These are phyloP conservation scores for Melanerpes formicivorus DNA, from an alignment of 2,113 vertebrate genomes.

Conservation along the genomic window DNA sequence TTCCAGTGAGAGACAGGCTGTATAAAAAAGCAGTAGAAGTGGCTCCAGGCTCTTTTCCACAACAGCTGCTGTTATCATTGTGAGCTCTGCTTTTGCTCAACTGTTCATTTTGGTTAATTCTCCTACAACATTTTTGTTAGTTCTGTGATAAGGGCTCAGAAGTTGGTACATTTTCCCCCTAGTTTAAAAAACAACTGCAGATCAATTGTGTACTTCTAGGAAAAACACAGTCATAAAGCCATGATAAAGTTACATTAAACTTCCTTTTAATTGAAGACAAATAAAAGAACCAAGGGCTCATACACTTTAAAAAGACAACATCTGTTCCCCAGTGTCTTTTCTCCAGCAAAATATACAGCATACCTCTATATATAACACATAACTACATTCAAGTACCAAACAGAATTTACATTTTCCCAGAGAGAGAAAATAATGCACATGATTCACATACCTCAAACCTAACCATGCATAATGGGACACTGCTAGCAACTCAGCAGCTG, in stretches of 20 bases:
- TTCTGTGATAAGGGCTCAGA: not conserved
- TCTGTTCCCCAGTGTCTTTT: slow-evolving; percentile 42
- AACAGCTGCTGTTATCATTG: not conserved
- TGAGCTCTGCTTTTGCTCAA: not conserved
- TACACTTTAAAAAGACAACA: slow-evolving; percentile 50
- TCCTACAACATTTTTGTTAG: not conserved
- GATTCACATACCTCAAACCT: slow-evolving; percentile 72
- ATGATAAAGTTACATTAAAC: slow-evolving; percentile 14
- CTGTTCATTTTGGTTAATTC: not conserved
- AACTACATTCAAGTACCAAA: slow-evolving; percentile 87
- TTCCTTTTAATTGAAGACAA: slow-evolving; percentile 73
- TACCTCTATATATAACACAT: slow-evolving; percentile 58
- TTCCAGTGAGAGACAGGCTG: no score
- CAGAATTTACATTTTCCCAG: slow-evolving; percentile 78
- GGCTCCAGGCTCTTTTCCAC: not conserved
- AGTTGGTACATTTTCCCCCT: not conserved
- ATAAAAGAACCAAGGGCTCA: slow-evolving; percentile 67
- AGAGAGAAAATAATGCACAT: slow-evolving; percentile 67
- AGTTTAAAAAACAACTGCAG: not conserved
- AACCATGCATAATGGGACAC: slow-evolving; percentile 40
- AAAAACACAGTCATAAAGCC: not conserved
- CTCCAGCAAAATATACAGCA: slow-evolving; percentile 87
- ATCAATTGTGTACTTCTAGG: not conserved
- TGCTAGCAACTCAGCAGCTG: slow-evolving; percentile 34
- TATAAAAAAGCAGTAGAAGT: not conserved